phyloP scores from a whole-genome alignment of 2,888 invertebrate species.

The Ophioninae sp. region DNA sequence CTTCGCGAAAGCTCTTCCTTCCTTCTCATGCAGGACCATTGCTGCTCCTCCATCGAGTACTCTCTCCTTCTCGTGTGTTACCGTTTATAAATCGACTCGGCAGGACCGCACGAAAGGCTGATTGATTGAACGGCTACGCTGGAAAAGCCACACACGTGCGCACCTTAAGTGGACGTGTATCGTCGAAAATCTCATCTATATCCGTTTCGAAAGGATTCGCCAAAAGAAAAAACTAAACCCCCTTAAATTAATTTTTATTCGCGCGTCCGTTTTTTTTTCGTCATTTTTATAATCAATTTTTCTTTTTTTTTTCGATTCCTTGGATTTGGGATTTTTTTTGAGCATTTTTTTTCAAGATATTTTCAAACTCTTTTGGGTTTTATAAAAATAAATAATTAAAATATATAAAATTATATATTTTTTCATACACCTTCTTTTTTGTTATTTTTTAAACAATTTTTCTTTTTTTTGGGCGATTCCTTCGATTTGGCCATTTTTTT shows the following conservation, averaged over 20 bases:
- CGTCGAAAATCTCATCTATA: constrained; percentile 52
- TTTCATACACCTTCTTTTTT: too few species aligned
- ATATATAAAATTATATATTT: too few species aligned
- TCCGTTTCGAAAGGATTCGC: constrained; percentile 44
- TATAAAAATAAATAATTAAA: too few species aligned
- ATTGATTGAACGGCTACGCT: constrained; percentile 56
- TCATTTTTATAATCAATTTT: not conserved
- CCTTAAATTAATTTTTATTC: not conserved
- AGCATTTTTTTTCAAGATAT: too few species aligned
- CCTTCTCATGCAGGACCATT: constrained; percentile 64
- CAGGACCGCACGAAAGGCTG: constrained; percentile 54
- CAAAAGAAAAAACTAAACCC: not conserved
- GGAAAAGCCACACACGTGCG: not conserved
- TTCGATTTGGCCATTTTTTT: too few species aligned
- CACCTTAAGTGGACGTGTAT: constrained; percentile 5
- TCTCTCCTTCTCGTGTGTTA: constrained; percentile 48
- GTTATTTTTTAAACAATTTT: too few species aligned
- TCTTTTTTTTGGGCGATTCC: too few species aligned
- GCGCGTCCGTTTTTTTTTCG: not conserved
- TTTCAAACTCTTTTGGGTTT: too few species aligned
- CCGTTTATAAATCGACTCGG: constrained; percentile 62
- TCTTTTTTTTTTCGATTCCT: too few species aligned
- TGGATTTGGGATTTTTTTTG: too few species aligned
- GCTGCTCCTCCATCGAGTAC: constrained; percentile 69
- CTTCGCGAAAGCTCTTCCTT: constrained; percentile 74